These are phyloP conservation scores for Meloidogyne hapla DNA, from an alignment of 1,140 invertebrate species.

Conservation along the genomic window DNA sequence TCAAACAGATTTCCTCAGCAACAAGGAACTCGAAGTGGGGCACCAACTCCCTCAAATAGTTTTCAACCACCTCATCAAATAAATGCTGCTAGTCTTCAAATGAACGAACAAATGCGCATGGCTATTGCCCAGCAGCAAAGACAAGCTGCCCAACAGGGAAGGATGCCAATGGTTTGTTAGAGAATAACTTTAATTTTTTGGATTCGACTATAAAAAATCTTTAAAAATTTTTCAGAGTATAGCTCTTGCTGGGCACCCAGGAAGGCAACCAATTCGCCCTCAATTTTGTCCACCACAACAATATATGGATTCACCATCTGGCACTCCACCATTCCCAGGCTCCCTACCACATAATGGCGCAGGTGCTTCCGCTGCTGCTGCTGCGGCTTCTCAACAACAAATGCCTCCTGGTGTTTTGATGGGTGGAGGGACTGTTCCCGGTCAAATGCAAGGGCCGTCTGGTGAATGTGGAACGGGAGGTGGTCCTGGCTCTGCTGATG, in stretches of 20 bases:
- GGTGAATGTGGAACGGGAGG: neutral
- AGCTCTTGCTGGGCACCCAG: neutral
- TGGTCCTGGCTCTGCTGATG: neutral
- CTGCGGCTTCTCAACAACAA: neutral
- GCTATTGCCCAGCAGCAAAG: constrained; percentile 3
- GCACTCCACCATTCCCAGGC: constrained; percentile 35
- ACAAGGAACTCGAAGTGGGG: constrained; percentile 36
- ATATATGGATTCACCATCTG: constrained; percentile 38
- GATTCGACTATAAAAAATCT: too few species aligned
- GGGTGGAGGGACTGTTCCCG: neutral
- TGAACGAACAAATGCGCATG: constrained; percentile 21
- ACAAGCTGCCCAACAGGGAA: neutral
- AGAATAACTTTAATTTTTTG: neutral
- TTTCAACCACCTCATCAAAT: constrained; percentile 24
- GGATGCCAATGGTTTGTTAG: constrained; percentile 15
- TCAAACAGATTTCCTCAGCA: constrained; percentile 12
- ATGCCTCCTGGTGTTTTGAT: neutral
- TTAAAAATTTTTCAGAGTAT: neutral
- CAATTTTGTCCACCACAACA: constrained; percentile 20
- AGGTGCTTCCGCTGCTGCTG: constrained; percentile 13
- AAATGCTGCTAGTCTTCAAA: neutral
- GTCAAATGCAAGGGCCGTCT: neutral
- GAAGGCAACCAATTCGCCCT: constrained; percentile 4
- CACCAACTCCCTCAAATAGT: constrained; percentile 28
- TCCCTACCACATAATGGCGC: constrained; percentile 11